A percentile compares a stretch with the other conserved stretches of the same genome.
Evolutionary conservation across 2,797 vertebrate species (phyloP).

Genomic region (Threskiornis aethiopicus): DNA sequence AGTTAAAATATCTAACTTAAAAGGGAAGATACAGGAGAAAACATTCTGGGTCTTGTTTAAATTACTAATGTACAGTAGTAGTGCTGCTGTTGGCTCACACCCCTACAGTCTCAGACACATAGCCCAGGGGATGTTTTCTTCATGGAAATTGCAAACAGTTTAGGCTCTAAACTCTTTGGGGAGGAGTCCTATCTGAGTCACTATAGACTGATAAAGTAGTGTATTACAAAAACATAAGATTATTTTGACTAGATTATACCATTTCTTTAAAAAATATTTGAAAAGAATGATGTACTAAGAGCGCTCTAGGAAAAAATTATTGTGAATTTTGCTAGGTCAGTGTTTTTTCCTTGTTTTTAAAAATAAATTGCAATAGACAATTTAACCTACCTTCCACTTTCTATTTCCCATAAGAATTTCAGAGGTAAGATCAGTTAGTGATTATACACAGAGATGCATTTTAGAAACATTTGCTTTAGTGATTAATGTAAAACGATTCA

Average conservation of each 20-base stretch:
- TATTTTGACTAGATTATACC: background rate
- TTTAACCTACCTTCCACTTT: background rate
- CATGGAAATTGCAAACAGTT: background rate
- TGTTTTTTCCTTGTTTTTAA: background rate
- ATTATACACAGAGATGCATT: background rate
- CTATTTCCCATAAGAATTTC: background rate
- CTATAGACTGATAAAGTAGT: background rate
- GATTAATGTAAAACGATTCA: constrained; percentile 40
- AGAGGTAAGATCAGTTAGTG: background rate
- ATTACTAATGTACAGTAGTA: constrained; percentile 19
- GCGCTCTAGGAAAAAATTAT: background rate
- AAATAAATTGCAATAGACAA: background rate
- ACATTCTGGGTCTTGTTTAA: background rate
- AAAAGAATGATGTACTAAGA: background rate
- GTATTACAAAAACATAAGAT: background rate
- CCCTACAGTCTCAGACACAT: background rate
- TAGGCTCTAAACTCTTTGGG: background rate
- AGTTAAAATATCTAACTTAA: constrained; percentile 30
- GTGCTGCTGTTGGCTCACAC: background rate
- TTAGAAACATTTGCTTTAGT: constrained; percentile 22
- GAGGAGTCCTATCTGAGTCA: background rate
- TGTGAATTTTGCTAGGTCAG: background rate
- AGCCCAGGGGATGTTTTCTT: background rate
- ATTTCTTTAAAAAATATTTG: background rate
- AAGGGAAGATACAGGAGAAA: constrained; percentile 12